Percentiles rank a stretch among this genome's conserved stretches.
Evolutionary conservation across 2,113 vertebrate genomes (phyloP).

Genomic region (Neolamprologus devosi): DNA sequence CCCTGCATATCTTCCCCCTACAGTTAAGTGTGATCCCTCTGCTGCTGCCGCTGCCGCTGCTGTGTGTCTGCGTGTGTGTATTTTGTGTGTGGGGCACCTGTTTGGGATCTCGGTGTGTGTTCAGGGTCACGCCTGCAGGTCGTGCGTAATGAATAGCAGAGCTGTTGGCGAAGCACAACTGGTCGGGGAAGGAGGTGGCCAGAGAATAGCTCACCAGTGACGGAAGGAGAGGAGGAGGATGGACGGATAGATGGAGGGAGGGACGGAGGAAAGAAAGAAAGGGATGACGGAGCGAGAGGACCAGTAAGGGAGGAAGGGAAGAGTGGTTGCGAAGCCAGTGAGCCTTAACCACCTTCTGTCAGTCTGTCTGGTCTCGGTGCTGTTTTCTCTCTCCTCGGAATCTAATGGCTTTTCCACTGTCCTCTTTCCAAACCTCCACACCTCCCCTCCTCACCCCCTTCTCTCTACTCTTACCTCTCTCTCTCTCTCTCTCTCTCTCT

Average conservation of each 20-base stretch:
- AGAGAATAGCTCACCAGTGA: slow-evolving; percentile 41
- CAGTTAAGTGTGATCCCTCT: slow-evolving; percentile 26
- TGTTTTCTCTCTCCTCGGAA: slow-evolving; percentile 60
- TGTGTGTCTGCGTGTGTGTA: background rate
- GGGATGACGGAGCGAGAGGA: slow-evolving; percentile 26
- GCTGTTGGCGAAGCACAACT: slow-evolving; percentile 58
- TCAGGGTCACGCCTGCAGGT: slow-evolving; percentile 60
- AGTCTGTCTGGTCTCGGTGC: slow-evolving; percentile 54
- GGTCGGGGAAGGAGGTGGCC: slow-evolving; percentile 15
- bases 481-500: background rate
- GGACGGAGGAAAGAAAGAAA: background rate
- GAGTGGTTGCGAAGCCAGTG: slow-evolving; percentile 56
- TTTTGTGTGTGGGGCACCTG: slow-evolving; percentile 45
- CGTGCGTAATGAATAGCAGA: slow-evolving; percentile 60
- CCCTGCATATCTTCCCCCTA: background rate
- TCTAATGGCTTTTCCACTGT: slow-evolving; percentile 70
- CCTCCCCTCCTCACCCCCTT: background rate
- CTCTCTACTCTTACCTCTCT: background rate
- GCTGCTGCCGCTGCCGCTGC: background rate
- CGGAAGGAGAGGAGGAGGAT: slow-evolving; percentile 25
- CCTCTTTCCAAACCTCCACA: slow-evolving; percentile 55
- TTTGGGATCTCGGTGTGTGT: slow-evolving; percentile 52
- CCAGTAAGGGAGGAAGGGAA: slow-evolving; percentile 37
- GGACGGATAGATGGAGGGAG: background rate
- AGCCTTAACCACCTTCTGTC: slow-evolving; percentile 68